Base-by-base conservation (phyloP, 2,113 vertebrate species). In the Dicrurus megarhynchus region DNA sequence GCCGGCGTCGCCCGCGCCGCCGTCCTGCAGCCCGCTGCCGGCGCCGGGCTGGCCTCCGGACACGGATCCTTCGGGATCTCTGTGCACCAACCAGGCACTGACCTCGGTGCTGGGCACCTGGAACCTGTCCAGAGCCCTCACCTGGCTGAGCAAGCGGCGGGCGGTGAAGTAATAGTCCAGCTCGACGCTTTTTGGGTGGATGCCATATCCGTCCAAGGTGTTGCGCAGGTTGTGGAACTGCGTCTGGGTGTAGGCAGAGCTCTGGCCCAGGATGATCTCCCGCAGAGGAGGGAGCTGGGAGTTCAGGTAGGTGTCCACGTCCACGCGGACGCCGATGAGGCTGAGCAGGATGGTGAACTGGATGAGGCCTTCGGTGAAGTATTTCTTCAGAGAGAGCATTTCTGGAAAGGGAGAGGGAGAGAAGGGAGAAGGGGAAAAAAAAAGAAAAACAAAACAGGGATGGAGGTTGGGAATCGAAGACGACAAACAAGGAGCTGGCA, bases 311-410 rank as follows among this genome's bases (percentile, higher is more conserved):
- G 98, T 98, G 98, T 99, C 99, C 98, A 99, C 98, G 98, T 99
- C 99, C 98, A 99, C 99, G 47, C 99, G 98, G 89, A 99, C 99
- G 91, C 99, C 99, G 89, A 99, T 98, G 89, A 99, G 98, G 98
- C 99, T 99, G 96, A 99, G 98, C 96, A 99, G 98, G 97, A 99
- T 99, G 98, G 99, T 99, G 99, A 99, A 99, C 98, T 99, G 99
- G 98, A 99, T 99, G 96, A 99, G 99, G 98, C 99, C 99, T 98
- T 99, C 99, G 83, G 99, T 99, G 98, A 99, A 99, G 98, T 99
- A 99, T 98, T 99, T 99, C 99, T 99, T 99, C 99, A 99, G 98
- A 98, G 99, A 99, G 98, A 99, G 99, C 99, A 99, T 99, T 98
- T 99, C 99, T 99, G 97, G 93, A n/a, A n/a, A 39, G 52, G 78